Percentiles rank a stretch among this genome's conserved stretches.
Conservation (phyloP, 2,888 invertebrate species). For the Cecidostiba fungosa region DNA sequence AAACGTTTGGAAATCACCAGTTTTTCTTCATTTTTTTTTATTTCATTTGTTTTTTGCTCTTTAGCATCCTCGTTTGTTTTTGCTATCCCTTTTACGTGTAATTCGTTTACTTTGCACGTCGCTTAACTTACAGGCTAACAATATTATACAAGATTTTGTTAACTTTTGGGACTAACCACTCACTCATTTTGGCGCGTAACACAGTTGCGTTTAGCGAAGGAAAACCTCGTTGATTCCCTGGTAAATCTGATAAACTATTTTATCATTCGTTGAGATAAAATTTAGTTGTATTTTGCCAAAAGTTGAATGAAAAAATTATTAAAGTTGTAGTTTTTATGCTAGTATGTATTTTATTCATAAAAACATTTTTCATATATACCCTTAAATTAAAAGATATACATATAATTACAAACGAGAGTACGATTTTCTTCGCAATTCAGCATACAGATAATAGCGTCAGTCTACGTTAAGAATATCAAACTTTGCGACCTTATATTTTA, state of each 20-base stretch:
- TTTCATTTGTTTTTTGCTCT: neutral
- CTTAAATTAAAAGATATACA: constrained; percentile 39
- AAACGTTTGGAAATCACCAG: constrained; percentile 31
- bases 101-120: neutral
- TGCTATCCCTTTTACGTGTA: neutral
- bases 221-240: constrained; percentile 39
- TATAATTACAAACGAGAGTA: constrained; percentile 53
- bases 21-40: constrained; percentile 16
- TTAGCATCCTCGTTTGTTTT: constrained; percentile 33
- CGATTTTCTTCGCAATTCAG: constrained; percentile 14
- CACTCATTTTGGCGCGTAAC: constrained; percentile 18
- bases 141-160: constrained; percentile 71
- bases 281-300: neutral
- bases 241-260: constrained; percentile 22
- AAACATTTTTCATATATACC: constrained; percentile 25
- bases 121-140: constrained; percentile 68
- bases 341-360: constrained; percentile 11
- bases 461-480: constrained; percentile 34
- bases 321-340: constrained; percentile 5
- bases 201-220: constrained; percentile 50
- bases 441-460: constrained; percentile 11
- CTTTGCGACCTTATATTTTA: constrained; percentile 10
- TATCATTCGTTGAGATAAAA: constrained; percentile 8
- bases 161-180: constrained; percentile 58
- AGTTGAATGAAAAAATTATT: constrained; percentile 21